Evolutionary conservation across 1,140 invertebrate genomes (phyloP).

Genomic region (Dendrolimus kikuchii): DNA sequence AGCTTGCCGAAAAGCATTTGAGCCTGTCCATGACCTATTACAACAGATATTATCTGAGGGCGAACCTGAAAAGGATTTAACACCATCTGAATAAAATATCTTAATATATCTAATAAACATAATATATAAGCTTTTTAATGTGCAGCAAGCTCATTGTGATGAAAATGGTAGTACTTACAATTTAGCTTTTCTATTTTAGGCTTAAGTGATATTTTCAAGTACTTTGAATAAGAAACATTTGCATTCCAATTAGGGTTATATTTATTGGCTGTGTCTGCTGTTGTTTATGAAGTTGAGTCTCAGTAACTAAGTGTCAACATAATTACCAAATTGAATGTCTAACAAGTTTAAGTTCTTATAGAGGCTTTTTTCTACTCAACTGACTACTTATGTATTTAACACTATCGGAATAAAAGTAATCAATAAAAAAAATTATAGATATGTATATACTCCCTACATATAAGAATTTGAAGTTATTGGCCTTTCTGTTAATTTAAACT

Average conservation of each 20-base stretch:
- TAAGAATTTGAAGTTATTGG: too few species aligned
- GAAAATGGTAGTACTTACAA: slow-evolving; percentile 56
- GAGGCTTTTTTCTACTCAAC: too few species aligned
- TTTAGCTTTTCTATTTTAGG: slow-evolving; percentile 62
- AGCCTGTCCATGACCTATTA: slow-evolving; percentile 84
- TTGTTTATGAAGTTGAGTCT: not conserved
- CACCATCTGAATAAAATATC: slow-evolving; percentile 77
- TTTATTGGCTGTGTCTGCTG: slow-evolving; percentile 31
- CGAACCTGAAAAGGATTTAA: slow-evolving; percentile 80
- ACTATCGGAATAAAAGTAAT: too few species aligned
- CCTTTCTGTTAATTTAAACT: too few species aligned
- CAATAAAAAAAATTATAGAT: too few species aligned
- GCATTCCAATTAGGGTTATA: slow-evolving; percentile 57
- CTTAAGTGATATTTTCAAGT: slow-evolving; percentile 45
- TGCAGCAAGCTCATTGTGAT: slow-evolving; percentile 64
- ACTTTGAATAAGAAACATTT: slow-evolving; percentile 39
- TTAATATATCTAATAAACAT: slow-evolving; percentile 18
- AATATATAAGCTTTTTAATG: slow-evolving; percentile 37
- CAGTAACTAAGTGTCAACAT: too few species aligned
- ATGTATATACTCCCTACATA: too few species aligned
- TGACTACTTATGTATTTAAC: too few species aligned
- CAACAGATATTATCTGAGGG: slow-evolving; percentile 83
- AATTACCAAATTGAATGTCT: too few species aligned
- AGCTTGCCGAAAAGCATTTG: slow-evolving; percentile 88
- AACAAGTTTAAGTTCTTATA: too few species aligned